Base-by-base conservation (phyloP, 2,797 vertebrate species). In the Limnodromus scolopaceus region DNA sequence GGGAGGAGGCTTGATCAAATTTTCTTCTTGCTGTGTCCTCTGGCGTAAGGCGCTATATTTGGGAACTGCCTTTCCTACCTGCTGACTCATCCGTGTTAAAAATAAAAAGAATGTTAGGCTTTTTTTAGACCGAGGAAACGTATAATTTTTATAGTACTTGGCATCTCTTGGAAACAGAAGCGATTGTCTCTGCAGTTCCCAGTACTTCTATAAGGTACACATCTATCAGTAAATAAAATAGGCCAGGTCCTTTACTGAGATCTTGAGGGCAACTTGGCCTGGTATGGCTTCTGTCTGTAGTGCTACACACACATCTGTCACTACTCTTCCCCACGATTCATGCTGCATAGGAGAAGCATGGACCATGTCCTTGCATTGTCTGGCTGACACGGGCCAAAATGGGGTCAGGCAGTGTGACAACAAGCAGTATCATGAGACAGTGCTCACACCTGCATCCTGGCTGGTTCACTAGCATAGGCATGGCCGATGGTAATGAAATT, bases 41-140 rank as follows among this genome's bases (percentile, higher is more conserved):
- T 92, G 76, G 65, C 28, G 1, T 88, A 78, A 61, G 57, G 32
- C 11, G 19, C 94, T 96, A 88, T 97, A 95, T 93, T 94, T 93
- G 84, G 72, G 64, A 91, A 19, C 49, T 79, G 77, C 43, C 22
- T 93, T 95, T 92, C 43, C 76, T 93, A 69, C 93, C 80, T 96
- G 93, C 95, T 97, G 96, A 96, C 76, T 97, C 96, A 97, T 91
- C 66, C 6, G 6, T 77, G 51, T 84, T 60, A 87, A 83, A 96
- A 96, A 92, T 91, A 95, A 92, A 92, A 95, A 30, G 17, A 87
- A 79, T 5, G 5, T 34, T 71, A 65, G 28, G 9, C 25, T 93
- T 91, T 95, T 94, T 93, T 87, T 92, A 92, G 87, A 70, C 51
- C 45, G 80, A 70, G 58, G 45, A 75, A 77, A 57, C 16, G 60